Conservation (phyloP, 1,140 invertebrate genomes). For the Mycetomoellerius zeteki region DNA sequence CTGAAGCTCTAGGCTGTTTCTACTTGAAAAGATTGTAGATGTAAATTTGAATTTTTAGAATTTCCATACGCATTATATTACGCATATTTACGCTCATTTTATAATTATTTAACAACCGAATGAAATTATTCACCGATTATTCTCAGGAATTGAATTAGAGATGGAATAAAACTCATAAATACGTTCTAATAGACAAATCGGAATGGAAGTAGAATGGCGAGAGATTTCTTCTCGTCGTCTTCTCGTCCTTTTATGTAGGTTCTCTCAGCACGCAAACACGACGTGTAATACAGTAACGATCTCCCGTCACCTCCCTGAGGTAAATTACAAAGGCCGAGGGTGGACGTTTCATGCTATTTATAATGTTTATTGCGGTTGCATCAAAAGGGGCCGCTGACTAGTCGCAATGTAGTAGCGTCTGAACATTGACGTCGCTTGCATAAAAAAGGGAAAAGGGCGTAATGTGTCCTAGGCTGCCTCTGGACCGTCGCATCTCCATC, state of each 20-base stretch:
- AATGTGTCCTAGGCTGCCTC: background rate
- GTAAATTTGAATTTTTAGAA: background rate
- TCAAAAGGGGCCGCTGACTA: constrained; percentile 49
- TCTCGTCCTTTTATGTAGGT: background rate
- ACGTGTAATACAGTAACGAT: constrained; percentile 26
- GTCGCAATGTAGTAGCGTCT: constrained; percentile 25
- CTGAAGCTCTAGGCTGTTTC: background rate
- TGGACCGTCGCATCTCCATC: constrained; percentile 17
- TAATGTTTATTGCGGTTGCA: constrained; percentile 72
- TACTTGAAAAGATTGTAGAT: background rate
- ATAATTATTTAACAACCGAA: background rate
- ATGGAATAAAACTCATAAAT: background rate
- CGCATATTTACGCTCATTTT: background rate
- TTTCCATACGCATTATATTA: too few relatives aligned
- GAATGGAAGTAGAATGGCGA: background rate
- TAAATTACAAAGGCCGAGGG: constrained; percentile 75
- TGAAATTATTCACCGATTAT: background rate
- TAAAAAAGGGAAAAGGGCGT: constrained; percentile 26
- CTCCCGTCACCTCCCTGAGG: constrained; percentile 50
- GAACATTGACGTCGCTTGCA: constrained; percentile 60
- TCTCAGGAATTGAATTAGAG: background rate
- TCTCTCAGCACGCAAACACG: constrained; percentile 10
- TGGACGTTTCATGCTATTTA: constrained; percentile 74
- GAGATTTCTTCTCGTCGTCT: background rate
- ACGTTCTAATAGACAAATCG: background rate